These are phyloP conservation scores for Dasysyrphus albostriatus DNA, from an alignment of 2,888 invertebrate genomes.

Conservation along the genomic window DNA sequence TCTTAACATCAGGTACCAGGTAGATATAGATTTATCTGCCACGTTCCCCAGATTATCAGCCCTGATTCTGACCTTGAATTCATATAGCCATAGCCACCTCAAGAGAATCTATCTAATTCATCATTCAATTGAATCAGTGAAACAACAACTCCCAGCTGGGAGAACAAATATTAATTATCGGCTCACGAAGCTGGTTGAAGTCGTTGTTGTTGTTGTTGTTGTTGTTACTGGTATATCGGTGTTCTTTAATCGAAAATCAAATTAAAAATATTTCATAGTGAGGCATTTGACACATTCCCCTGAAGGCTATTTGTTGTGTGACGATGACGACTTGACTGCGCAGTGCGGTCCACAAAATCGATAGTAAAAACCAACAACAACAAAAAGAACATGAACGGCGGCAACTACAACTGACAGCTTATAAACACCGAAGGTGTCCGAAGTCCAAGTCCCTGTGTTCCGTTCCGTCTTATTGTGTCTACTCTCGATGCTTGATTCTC, in stretches of 20 bases:
- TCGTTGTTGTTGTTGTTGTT: conserved; percentile 21
- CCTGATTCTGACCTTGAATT: conserved; percentile 64
- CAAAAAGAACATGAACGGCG: conserved; percentile 3
- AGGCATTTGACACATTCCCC: conserved; percentile 74
- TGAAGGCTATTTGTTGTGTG: conserved; percentile 64
- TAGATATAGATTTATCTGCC: conserved; percentile 3
- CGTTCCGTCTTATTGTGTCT: conserved; percentile 24
- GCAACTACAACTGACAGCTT: conserved; percentile 64
- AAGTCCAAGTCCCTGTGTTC: neutral
- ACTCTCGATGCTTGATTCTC: conserved; percentile 37
- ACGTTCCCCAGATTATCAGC: conserved; percentile 48
- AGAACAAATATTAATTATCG: conserved; percentile 74
- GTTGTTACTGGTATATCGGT: conserved; percentile 29
- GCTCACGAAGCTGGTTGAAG: conserved; percentile 53
- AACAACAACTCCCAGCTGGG: conserved; percentile 38
- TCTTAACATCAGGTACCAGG: conserved; percentile 4
- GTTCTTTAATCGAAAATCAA: conserved; percentile 66
- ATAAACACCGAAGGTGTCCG: conserved; percentile 57
- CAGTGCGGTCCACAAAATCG: conserved; percentile 53
- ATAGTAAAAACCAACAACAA: conserved; percentile 39
- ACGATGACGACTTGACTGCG: conserved; percentile 45
- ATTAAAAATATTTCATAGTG: conserved; percentile 62
- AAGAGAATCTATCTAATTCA: conserved; percentile 65
- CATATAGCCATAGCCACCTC: conserved; percentile 8
- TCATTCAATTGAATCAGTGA: conserved; percentile 71